Evolutionary conservation across 37 sponge, comb jelly and placozoan species (phyloP).

Genomic region (Diacarnus erythraeanus): DNA sequence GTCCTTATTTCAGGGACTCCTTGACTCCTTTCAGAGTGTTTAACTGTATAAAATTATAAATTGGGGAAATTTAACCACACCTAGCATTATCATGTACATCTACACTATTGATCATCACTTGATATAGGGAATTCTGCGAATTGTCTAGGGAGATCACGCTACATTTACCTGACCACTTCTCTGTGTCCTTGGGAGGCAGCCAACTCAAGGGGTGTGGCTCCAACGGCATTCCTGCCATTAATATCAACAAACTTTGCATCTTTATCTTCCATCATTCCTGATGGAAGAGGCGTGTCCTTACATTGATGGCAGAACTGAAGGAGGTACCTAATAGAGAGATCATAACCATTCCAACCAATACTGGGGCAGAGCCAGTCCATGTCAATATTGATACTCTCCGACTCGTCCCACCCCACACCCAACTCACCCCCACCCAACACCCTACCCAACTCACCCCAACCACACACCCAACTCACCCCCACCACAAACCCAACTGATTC

Average conservation of each 20-base stretch:
- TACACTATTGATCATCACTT: no score
- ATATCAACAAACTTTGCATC: neutral
- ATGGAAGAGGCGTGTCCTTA: neutral
- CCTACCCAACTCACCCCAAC: neutral
- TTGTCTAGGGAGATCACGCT: neutral
- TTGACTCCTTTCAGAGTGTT: no score
- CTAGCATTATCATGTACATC: neutral
- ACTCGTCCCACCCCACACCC: neutral
- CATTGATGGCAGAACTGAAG: slow-evolving; percentile 8
- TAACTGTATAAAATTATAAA: no score
- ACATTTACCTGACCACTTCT: slow-evolving; percentile 34
- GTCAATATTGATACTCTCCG: neutral
- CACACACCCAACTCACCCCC: neutral
- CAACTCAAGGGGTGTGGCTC: slow-evolving; percentile 46
- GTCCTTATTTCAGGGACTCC: no score
- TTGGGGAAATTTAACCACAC: neutral
- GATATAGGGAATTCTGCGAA: no score
- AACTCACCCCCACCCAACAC: neutral
- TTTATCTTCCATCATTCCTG: neutral
- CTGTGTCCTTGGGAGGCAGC: slow-evolving; percentile 56
- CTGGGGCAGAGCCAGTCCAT: neutral
- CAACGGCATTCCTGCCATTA: slow-evolving; percentile 25
- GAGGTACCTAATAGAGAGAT: slow-evolving; percentile 10
- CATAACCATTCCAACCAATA: neutral
- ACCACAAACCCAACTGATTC: neutral